phyloP scores from a whole-genome alignment of 2,888 invertebrate species.

The Xestoiulus laeticollis region DNA sequence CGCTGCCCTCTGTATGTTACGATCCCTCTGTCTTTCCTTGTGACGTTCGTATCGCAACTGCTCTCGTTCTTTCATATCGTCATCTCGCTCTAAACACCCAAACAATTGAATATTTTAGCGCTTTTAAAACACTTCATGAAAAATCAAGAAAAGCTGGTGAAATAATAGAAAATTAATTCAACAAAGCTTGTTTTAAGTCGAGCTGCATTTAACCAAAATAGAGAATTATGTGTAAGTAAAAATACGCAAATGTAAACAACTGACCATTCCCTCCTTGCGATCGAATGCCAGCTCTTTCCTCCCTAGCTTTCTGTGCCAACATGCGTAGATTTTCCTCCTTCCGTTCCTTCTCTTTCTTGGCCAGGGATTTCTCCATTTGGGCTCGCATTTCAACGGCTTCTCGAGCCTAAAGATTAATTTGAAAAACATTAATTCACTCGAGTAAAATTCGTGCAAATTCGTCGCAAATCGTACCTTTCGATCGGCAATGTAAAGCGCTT shows the following conservation, averaged over 20 bases:
- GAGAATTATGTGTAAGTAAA: too few species aligned
- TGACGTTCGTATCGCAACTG: conserved; percentile 87
- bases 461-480: conserved; percentile 72
- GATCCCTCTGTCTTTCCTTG: conserved; percentile 88
- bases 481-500: conserved; percentile 97
- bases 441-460: background rate
- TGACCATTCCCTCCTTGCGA: conserved; percentile 61
- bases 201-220: too few species aligned
- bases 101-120: conserved; percentile 18
- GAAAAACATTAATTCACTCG: background rate
- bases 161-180: too few species aligned
- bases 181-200: conserved; percentile 17
- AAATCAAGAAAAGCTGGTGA: too few species aligned
- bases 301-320: conserved; percentile 94
- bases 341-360: conserved; percentile 97
- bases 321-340: conserved; percentile 93
- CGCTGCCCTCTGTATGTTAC: conserved; percentile 91
- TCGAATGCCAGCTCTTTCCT: conserved; percentile 88
- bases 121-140: too few species aligned
- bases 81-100: conserved; percentile 68
- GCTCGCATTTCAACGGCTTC: conserved; percentile 98
- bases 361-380: conserved; percentile 93
- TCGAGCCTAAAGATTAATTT: conserved; percentile 70
- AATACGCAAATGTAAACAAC: background rate
- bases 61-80: conserved; percentile 83